phyloP scores from a whole-genome alignment of 1,140 invertebrate genomes.

The Ips typographus region DNA sequence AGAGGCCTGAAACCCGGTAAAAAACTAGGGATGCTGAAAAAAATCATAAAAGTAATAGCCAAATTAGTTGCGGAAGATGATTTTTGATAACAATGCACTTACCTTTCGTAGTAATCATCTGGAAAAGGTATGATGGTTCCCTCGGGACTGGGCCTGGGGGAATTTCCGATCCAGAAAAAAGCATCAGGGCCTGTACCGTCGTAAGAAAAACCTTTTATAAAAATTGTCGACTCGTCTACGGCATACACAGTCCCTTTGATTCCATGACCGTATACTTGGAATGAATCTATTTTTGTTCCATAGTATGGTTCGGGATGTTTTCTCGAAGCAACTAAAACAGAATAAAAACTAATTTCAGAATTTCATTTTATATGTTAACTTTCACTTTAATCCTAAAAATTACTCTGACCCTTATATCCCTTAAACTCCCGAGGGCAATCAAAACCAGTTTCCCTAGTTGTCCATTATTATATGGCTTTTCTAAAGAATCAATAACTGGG shows the following conservation, averaged over 20 bases:
- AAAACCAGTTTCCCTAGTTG: neutral
- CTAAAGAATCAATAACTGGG: conserved; percentile 15
- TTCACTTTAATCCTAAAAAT: no score
- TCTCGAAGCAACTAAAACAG: conserved; percentile 52
- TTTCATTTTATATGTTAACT: no score
- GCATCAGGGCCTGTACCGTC: conserved; percentile 83
- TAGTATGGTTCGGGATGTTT: conserved; percentile 69
- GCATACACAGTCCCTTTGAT: conserved; percentile 79
- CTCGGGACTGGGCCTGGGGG: conserved; percentile 70
- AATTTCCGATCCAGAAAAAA: conserved; percentile 86
- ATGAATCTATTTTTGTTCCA: conserved; percentile 71
- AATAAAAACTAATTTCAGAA: conserved; percentile 8
- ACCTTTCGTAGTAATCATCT: conserved; percentile 74
- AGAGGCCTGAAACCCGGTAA: conserved; percentile 19
- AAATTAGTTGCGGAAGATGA: neutral
- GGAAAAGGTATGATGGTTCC: conserved; percentile 84
- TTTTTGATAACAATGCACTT: conserved; percentile 43
- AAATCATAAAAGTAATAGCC: no score
- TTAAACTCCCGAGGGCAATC: neutral
- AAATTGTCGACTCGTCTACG: conserved; percentile 84
- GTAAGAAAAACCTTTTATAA: conserved; percentile 83
- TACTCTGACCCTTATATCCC: no score
- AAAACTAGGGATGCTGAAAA: conserved; percentile 4
- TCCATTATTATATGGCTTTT: conserved; percentile 12
- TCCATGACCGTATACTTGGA: conserved; percentile 70